These are phyloP conservation scores for Cylas formicarius DNA, from an alignment of 1,140 invertebrate species.

Conservation along the genomic window DNA sequence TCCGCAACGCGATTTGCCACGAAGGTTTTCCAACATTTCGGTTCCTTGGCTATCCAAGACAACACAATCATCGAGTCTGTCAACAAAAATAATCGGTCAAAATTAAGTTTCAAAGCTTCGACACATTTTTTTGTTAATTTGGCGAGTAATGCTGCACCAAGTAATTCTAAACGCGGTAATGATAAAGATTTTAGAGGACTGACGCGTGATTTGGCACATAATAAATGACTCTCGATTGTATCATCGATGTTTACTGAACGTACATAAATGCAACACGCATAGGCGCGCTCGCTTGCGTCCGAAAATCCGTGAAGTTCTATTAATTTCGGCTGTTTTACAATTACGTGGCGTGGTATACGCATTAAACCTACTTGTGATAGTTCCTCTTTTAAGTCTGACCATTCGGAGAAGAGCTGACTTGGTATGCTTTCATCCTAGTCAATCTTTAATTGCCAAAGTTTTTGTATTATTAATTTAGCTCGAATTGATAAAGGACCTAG, in stretches of 20 bases:
- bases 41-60: slow-evolving; percentile 38
- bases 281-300: slow-evolving; percentile 34
- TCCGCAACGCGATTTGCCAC: slow-evolving; percentile 38
- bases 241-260: not conserved
- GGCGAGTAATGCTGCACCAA: slow-evolving; percentile 34
- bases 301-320: slow-evolving; percentile 36
- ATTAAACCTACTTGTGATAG: slow-evolving; percentile 10
- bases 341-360: slow-evolving; percentile 23
- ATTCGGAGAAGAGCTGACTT: slow-evolving; percentile 19
- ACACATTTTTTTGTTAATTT: slow-evolving; percentile 18
- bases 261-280: slow-evolving; percentile 33
- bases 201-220: slow-evolving; percentile 36
- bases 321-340: slow-evolving; percentile 5
- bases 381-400: slow-evolving; percentile 18
- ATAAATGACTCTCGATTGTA: slow-evolving; percentile 2
- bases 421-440: slow-evolving; percentile 42
- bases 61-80: slow-evolving; percentile 41
- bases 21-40: slow-evolving; percentile 36
- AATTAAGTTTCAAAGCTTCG: slow-evolving; percentile 21
- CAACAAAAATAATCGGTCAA: slow-evolving; percentile 34
- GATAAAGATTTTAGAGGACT: slow-evolving; percentile 36
- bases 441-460: slow-evolving; percentile 35
- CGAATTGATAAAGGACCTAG: slow-evolving; percentile 34
- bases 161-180: slow-evolving; percentile 36
- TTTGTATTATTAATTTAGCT: slow-evolving; percentile 42